A percentile compares a stretch with the other conserved stretches of the same genome.
Evolutionary conservation across 2,113 vertebrate species (phyloP).

Genomic region (Vulpes lagopus): DNA sequence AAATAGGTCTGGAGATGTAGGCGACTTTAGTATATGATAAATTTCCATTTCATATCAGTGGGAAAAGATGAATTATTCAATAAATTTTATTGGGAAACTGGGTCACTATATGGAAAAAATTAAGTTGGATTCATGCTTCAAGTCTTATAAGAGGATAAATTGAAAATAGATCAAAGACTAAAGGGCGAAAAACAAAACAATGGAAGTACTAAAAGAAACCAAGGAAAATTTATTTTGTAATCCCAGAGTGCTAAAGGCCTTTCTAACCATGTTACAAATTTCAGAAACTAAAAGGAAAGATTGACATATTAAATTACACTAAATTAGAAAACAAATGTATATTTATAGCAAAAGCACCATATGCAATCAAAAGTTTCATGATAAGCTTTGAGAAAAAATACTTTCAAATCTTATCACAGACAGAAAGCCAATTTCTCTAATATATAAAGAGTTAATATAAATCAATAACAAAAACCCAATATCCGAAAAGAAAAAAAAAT

Average conservation of each 20-base stretch:
- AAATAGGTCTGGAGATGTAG: conserved; percentile 38
- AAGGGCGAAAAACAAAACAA: conserved; percentile 14
- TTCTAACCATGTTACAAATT: neutral
- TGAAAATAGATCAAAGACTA: conserved; percentile 42
- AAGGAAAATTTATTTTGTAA: neutral
- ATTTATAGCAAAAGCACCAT: neutral
- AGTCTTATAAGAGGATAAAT: conserved; percentile 59
- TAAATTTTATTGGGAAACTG: conserved; percentile 69
- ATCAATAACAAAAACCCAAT: neutral
- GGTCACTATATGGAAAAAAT: conserved; percentile 64
- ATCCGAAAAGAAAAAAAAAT: neutral
- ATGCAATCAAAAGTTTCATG: neutral
- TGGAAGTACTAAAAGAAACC: conserved; percentile 19
- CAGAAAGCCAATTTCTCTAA: neutral
- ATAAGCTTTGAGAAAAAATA: neutral
- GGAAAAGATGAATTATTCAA: conserved; percentile 69
- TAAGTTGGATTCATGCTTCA: conserved; percentile 60
- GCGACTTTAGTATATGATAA: conserved; percentile 50
- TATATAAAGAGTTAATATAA: conserved; percentile 19
- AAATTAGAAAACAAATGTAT: neutral
- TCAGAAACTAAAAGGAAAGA: neutral
- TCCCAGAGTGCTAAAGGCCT: neutral
- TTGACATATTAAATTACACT: neutral
- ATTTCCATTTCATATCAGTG: conserved; percentile 63
- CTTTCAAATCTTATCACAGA: neutral